Base-by-base conservation (phyloP, 2,797 vertebrate genomes). In the Lacerta viridis region DNA sequence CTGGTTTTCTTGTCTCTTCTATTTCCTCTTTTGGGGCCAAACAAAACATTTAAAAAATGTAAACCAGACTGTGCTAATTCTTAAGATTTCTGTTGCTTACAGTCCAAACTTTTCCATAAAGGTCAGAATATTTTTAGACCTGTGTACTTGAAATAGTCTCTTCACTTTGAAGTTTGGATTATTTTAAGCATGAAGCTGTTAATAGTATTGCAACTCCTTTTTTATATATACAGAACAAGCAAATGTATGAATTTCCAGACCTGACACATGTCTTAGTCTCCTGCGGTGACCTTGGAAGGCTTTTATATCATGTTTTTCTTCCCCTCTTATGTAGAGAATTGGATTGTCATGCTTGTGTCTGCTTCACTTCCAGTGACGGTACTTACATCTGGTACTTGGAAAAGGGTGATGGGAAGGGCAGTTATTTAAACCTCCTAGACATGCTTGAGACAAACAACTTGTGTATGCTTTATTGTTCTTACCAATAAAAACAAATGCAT, bases 181-280 rank as follows among this genome's bases (percentile, higher is more conserved):
- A 83, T 93, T 96, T 94, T 94, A 93, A 94, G 90, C 61, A 89
- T 83, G 33, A 92, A 93, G 43, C 79, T 88, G 75, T 95, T 95
- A 95, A 87, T 69, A 84, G 90, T 91, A 91, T 92, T 92, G 92
- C 89, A 76, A 64, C 46, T 89, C 90, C 90, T 89, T 91, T 55
- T 91, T 83, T 39, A 82, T 41, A 82, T 41, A 83, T 84, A 75
- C 84, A 83, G 89, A 86, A 88, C 91, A 94, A 95, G 92, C 79
- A 95, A 93, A 77, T 76, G 33, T 64, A 92, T 86, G 66, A 23
- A 82, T 84, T 93, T 95, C 78, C 86, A 91, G 71, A 18, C 86
- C 72, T 94, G 94, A 95, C 94, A 95, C 92, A 93, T 95, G 87
- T 89, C 87, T 95, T 72, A 27, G 10, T 94, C 93, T 95, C 95